A percentile compares a stretch with the other conserved stretches of the same genome.
Conservation (phyloP, 1,140 invertebrate species). For the Pogonus chalceus region DNA sequence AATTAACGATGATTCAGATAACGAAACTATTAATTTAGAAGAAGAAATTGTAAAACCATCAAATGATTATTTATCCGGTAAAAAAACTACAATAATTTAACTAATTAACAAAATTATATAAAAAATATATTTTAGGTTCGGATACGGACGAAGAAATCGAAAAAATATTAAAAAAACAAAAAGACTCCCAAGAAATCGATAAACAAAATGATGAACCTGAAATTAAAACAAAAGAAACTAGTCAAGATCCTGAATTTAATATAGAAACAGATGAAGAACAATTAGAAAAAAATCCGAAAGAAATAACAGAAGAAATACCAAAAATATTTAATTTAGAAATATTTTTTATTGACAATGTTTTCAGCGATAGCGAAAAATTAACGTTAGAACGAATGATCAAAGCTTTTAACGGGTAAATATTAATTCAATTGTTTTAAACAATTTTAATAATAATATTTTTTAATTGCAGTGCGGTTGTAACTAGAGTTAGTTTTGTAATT, state of each 20-base stretch:
- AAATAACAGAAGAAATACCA: neutral
- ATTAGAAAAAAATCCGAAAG: neutral
- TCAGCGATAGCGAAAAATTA: constrained; percentile 17
- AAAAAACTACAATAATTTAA: neutral
- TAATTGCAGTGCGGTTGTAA: constrained; percentile 9
- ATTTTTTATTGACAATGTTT: constrained; percentile 17
- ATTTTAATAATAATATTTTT: neutral
- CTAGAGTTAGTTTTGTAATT: constrained; percentile 15
- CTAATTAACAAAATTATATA: neutral
- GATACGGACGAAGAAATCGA: constrained; percentile 48
- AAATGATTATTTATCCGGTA: constrained; percentile 5
- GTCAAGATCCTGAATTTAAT: constrained; percentile 12
- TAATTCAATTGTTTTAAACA: neutral
- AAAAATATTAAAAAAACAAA: constrained; percentile 30
- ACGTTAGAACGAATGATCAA: constrained; percentile 25
- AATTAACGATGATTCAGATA: constrained; percentile 16
- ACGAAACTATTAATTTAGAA: neutral
- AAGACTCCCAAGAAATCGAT: constrained; percentile 9
- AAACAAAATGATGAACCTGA: neutral
- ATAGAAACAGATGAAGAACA: constrained; percentile 17
- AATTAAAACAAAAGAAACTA: neutral
- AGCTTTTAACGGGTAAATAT: constrained; percentile 28
- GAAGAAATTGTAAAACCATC: neutral
- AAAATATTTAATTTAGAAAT: constrained; percentile 1
- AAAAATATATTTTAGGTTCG: constrained; percentile 11